Base-by-base conservation (phyloP, 1,140 invertebrate genomes). In the Drosophila azteca region DNA sequence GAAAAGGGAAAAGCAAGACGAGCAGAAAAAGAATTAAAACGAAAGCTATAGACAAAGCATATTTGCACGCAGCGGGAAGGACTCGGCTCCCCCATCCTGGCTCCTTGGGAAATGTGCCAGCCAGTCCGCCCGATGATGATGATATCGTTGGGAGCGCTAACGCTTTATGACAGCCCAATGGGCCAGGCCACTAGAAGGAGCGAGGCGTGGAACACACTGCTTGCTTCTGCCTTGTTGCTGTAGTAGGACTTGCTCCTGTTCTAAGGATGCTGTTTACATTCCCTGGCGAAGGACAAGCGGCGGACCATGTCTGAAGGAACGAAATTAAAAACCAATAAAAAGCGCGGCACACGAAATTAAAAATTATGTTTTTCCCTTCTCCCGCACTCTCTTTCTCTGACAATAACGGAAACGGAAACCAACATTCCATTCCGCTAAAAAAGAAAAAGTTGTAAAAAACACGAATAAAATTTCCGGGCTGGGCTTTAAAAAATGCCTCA, bases 271-370 rank as follows among this genome's bases (percentile, higher is more conserved):
- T 87, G 83, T 87, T 87, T 87, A 79, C 79, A 76, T 74, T 74
- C 45, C n/a, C 59, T 15, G 66, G 22, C 62, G 63, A 64, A 60
- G 78, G 62, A 77, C 69, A 57, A 43, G 54, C 48, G 48, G 51
- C 59, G 62, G 54, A 60, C 61, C 75, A 58, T 70, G 67, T 79
- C 80, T 79, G 81, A 72, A 39, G 49, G 66, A 72, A 60, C 64
- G 83, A 88, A 87, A 87, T 87, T 87, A 87, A 87, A 87, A 87
- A 87, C 83, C 83, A 87, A 87, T 87, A 87, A 87, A 88, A 87
- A 83, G 67, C 52, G 6, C 75, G 71, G 62, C 75, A 57, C 75
- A 76, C 66, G 74, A 87, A 87, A 87, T 87, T 87, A 88, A 87
- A 87, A 87, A 87, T 87, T 88, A 87, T 87, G 83, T 87, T 87